Percentiles rank a stretch among this genome's conserved stretches.
Conservation (phyloP, 2,888 invertebrate genomes). For the Andrena trimmerana region DNA sequence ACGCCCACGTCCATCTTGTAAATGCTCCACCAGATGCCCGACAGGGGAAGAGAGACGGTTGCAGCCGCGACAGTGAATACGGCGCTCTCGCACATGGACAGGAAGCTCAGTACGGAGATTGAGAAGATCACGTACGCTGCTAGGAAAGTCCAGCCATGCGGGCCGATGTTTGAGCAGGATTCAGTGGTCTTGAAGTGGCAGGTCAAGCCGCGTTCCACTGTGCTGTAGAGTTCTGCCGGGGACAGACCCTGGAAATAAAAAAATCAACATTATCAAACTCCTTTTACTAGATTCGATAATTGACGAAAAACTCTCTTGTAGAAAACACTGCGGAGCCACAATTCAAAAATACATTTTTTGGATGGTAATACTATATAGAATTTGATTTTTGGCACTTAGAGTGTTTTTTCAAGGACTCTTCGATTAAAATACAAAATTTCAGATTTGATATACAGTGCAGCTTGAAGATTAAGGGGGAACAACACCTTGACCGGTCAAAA, state of each 20-base stretch:
- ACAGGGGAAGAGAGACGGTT: constrained; percentile 86
- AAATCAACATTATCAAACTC: not conserved
- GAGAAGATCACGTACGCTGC: constrained; percentile 85
- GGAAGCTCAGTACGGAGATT: constrained; percentile 86
- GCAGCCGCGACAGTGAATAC: constrained; percentile 87
- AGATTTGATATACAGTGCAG: no score
- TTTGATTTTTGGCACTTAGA: no score
- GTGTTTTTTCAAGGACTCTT: no score
- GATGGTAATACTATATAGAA: no score
- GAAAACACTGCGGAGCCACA: no score
- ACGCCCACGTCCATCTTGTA: constrained; percentile 85
- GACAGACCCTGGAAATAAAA: constrained; percentile 76
- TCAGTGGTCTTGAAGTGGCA: constrained; percentile 79
- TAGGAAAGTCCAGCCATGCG: constrained; percentile 86
- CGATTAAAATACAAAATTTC: no score
- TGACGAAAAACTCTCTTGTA: no score
- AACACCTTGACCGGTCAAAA: no score
- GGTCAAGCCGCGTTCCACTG: constrained; percentile 77
- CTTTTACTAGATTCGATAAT: not conserved
- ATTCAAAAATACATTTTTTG: no score
- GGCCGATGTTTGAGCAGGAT: constrained; percentile 78
- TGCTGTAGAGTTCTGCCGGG: constrained; percentile 78
- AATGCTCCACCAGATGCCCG: constrained; percentile 88
- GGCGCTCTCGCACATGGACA: constrained; percentile 87
- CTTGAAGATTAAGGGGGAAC: no score